phyloP scores from a whole-genome alignment of 2,888 invertebrate genomes.

The Neelides folsomi region DNA sequence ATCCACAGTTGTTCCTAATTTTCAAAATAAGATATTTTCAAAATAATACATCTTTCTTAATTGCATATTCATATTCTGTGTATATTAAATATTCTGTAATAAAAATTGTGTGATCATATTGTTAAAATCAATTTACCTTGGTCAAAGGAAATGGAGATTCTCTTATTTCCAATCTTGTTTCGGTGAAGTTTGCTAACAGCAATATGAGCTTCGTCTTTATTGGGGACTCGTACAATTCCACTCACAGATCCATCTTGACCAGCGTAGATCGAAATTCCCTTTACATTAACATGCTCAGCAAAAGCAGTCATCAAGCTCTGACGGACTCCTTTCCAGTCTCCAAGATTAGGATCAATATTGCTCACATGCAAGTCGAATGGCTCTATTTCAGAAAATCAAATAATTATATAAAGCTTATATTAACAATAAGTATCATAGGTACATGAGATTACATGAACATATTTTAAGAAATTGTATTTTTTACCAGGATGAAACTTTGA shows the following conservation, averaged over 20 bases:
- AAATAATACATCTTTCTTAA: background rate
- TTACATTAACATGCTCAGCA: slow-evolving; percentile 14
- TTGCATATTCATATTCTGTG: too few species aligned
- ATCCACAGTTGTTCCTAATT: slow-evolving; percentile 10
- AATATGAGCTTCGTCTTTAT: slow-evolving; percentile 49
- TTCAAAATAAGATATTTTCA: background rate
- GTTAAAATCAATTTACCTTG: slow-evolving; percentile 38
- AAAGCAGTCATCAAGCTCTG: slow-evolving; percentile 9
- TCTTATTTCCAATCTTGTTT: slow-evolving; percentile 63
- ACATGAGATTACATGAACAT: too few species aligned
- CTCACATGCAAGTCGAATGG: slow-evolving; percentile 16
- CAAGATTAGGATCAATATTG: slow-evolving; percentile 14
- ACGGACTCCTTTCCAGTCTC: slow-evolving; percentile 18
- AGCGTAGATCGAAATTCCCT: slow-evolving; percentile 34
- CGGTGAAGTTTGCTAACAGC: slow-evolving; percentile 73
- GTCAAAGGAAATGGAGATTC: slow-evolving; percentile 61
- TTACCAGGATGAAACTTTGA: background rate
- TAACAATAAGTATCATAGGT: background rate
- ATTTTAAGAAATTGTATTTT: slow-evolving; percentile 3
- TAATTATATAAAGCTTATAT: background rate
- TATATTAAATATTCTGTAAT: too few species aligned
- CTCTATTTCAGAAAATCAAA: slow-evolving; percentile 6
- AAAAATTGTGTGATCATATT: background rate
- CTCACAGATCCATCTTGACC: slow-evolving; percentile 51
- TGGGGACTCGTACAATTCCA: slow-evolving; percentile 57